A percentile compares a stretch with the other conserved stretches of the same genome.
Conservation (phyloP, 2,113 vertebrate genomes). For the Seriola rivoliana region DNA sequence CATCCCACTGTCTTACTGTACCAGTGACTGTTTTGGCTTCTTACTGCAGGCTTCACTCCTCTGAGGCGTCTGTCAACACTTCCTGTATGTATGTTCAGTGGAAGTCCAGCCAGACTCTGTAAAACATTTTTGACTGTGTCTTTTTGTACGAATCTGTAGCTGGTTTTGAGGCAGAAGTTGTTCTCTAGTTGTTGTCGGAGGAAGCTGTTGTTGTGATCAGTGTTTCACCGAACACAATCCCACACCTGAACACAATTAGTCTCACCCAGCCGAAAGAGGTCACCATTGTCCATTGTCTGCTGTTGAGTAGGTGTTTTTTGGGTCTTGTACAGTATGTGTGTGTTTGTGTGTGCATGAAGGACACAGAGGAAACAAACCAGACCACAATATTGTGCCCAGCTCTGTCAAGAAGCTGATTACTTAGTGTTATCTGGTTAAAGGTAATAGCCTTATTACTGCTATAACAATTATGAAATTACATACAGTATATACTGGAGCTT, state of each 20-base stretch:
- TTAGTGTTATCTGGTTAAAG: background rate
- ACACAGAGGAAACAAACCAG: background rate
- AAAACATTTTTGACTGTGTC: conserved; percentile 9
- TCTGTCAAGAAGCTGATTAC: background rate
- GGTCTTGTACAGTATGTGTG: background rate
- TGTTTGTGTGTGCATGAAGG: background rate
- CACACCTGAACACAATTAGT: conserved; percentile 59
- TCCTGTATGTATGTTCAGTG: conserved; percentile 32
- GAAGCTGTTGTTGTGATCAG: conserved; percentile 27
- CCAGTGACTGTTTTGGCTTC: conserved; percentile 49
- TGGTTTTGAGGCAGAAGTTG: conserved; percentile 2
- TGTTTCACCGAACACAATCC: conserved; percentile 20
- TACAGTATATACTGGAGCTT: background rate
- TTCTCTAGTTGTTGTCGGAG: conserved; percentile 23
- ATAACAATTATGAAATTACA: background rate
- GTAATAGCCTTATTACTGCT: background rate
- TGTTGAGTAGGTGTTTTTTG: conserved; percentile 33
- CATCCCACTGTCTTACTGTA: conserved; percentile 58
- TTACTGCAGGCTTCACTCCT: conserved; percentile 39
- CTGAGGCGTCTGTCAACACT: conserved; percentile 32
- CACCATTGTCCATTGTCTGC: conserved; percentile 65
- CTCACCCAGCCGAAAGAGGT: conserved; percentile 61
- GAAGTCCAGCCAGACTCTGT: conserved; percentile 7
- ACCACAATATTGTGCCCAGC: background rate
- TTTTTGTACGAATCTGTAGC: conserved; percentile 24